phyloP scores from a whole-genome alignment of 2,797 vertebrate species.

The Bovichtus diacanthus region DNA sequence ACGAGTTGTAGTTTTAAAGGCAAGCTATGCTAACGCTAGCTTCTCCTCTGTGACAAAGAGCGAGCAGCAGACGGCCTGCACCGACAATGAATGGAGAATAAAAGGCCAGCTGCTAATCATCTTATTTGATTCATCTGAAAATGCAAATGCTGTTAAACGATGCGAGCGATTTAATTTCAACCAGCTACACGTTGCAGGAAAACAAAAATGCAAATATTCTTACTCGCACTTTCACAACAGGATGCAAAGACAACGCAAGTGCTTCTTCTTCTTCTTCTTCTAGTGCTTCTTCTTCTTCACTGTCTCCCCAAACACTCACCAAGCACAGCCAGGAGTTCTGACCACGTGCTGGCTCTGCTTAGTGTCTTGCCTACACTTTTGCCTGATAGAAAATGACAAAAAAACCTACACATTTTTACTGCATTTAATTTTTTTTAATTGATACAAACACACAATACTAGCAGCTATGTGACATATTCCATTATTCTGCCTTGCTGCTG shows the following conservation, averaged over 20 bases:
- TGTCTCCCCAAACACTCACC: conserved; percentile 18
- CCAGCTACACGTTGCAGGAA: neutral
- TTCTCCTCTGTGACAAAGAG: conserved; percentile 65
- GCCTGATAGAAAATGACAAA: conserved; percentile 58
- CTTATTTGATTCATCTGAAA: neutral
- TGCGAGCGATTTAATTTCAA: neutral
- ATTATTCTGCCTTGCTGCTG: fast-evolving
- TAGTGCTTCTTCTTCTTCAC: conserved; percentile 6
- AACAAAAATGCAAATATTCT: conserved; percentile 73
- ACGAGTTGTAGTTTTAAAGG: neutral
- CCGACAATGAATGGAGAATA: conserved; percentile 16
- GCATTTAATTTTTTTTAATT: too few relatives aligned
- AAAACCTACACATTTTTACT: fast-evolving
- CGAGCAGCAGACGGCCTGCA: conserved; percentile 49
- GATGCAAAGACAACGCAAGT: conserved; percentile 47
- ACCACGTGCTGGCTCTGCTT: conserved; percentile 33
- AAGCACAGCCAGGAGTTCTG: neutral
- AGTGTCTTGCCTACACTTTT: neutral
- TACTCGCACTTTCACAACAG: conserved; percentile 72
- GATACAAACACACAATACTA: fast-evolving
- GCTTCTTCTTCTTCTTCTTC: neutral
- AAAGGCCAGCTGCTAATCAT: neutral
- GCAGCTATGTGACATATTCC: fast-evolving
- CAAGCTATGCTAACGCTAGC: conserved; percentile 62
- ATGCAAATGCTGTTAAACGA: conserved; percentile 49